phyloP scores from a whole-genome alignment of 2,797 vertebrate species.

The Nothura maculosa region DNA sequence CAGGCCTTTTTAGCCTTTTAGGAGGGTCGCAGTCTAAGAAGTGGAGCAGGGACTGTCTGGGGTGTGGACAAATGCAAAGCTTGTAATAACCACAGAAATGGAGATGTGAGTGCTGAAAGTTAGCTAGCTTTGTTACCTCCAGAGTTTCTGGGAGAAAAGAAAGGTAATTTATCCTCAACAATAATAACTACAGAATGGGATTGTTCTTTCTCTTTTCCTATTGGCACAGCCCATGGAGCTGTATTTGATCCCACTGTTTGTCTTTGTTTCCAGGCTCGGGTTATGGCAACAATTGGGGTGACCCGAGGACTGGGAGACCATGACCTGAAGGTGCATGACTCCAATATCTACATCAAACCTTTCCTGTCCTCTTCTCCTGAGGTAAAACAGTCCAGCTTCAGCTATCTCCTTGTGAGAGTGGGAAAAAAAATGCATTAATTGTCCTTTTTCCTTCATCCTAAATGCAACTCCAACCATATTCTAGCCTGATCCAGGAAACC shows the following conservation, averaged over 20 bases:
- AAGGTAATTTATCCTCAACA: not conserved
- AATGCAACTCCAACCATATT: not conserved
- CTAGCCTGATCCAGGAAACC: not conserved
- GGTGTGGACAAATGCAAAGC: not conserved
- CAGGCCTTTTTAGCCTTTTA: not conserved
- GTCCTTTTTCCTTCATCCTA: not conserved
- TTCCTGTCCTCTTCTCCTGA: conserved; percentile 97
- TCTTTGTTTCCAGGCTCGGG: conserved; percentile 88
- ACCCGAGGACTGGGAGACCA: conserved; percentile 97
- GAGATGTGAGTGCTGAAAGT: not conserved
- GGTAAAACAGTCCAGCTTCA: conserved; percentile 80
- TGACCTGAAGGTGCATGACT: conserved; percentile 96
- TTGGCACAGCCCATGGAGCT: not conserved
- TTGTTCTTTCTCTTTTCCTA: not conserved
- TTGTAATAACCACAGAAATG: not conserved
- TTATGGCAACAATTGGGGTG: conserved; percentile 97
- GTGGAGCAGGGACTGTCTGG: not conserved
- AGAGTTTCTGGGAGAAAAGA: not conserved
- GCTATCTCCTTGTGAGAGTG: not conserved
- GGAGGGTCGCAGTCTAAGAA: not conserved
- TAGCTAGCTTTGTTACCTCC: not conserved
- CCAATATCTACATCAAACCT: conserved; percentile 97
- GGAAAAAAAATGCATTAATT: not conserved
- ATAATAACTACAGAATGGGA: not conserved
- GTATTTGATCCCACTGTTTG: conserved; percentile 4